Conservation (phyloP, 2,113 vertebrate genomes). For the Bubo bubo region DNA sequence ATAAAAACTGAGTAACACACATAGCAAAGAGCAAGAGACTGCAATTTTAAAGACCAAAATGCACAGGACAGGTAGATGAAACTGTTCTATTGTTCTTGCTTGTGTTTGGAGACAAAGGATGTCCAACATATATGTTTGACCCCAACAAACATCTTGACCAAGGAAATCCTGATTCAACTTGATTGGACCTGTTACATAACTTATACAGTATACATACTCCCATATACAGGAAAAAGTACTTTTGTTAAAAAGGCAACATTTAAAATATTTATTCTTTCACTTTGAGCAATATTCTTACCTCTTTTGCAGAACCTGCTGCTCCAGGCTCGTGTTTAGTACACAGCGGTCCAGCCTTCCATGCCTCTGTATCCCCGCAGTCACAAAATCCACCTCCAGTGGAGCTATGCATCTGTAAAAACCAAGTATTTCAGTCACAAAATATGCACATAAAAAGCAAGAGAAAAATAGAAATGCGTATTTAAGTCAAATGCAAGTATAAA, state of each 20-base stretch:
- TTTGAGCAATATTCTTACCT: constrained; percentile 77
- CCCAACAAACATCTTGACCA: background rate
- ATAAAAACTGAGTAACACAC: background rate
- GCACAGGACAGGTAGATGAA: background rate
- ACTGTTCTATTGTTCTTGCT: background rate
- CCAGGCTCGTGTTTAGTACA: constrained; percentile 90
- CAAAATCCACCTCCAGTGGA: constrained; percentile 96
- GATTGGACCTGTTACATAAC: background rate
- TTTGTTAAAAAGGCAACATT: background rate
- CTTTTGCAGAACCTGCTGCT: constrained; percentile 79
- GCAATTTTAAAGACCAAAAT: background rate
- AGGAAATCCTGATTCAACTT: background rate
- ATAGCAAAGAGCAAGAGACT: background rate
- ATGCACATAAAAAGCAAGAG: background rate
- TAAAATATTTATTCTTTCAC: background rate
- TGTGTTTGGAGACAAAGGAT: background rate
- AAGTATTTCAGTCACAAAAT: background rate
- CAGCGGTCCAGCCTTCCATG: constrained; percentile 94
- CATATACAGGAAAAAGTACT: background rate
- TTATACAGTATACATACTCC: background rate
- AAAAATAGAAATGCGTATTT: background rate
- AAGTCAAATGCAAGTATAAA: background rate
- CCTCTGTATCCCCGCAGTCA: constrained; percentile 95
- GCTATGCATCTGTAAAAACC: constrained; percentile 88
- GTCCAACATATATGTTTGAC: background rate